phyloP scores from a whole-genome alignment of 2,888 invertebrate genomes.

The Athalia rosae region DNA sequence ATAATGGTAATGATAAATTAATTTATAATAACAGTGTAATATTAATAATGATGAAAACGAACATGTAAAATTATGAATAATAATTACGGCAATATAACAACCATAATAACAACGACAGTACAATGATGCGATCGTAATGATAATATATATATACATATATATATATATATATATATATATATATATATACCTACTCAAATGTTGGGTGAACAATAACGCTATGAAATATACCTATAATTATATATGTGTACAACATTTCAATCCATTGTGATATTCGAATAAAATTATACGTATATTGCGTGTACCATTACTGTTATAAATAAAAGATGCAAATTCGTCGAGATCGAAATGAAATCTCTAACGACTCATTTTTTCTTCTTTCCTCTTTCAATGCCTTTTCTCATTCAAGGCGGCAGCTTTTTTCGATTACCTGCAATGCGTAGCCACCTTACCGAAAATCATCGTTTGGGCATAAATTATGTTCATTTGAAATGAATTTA shows the following conservation, averaged over 20 bases:
- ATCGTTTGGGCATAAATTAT: no score
- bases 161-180: background rate
- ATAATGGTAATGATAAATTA: no score
- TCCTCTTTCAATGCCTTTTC: background rate
- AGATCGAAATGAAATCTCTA: conserved; percentile 36
- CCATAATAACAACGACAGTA: no score
- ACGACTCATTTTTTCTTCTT: conserved; percentile 36
- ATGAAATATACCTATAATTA: no score
- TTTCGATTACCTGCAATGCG: background rate
- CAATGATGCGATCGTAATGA: no score
- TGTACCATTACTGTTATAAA: conserved; percentile 24
- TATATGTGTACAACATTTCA: conserved; percentile 6
- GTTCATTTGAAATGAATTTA: no score
- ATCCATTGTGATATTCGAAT: conserved; percentile 21
- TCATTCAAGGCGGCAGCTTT: no score
- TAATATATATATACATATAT: background rate
- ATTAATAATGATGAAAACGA: no score
- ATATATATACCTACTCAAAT: background rate
- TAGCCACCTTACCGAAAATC: no score
- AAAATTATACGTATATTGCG: conserved; percentile 26
- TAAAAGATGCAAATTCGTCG: conserved; percentile 50
- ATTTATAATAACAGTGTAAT: no score
- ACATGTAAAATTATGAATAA: no score
- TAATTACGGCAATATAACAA: no score
- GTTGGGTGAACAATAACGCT: conserved; percentile 11